Base-by-base conservation (phyloP, 2,113 vertebrate genomes). In the Telmatochromis sp. region DNA sequence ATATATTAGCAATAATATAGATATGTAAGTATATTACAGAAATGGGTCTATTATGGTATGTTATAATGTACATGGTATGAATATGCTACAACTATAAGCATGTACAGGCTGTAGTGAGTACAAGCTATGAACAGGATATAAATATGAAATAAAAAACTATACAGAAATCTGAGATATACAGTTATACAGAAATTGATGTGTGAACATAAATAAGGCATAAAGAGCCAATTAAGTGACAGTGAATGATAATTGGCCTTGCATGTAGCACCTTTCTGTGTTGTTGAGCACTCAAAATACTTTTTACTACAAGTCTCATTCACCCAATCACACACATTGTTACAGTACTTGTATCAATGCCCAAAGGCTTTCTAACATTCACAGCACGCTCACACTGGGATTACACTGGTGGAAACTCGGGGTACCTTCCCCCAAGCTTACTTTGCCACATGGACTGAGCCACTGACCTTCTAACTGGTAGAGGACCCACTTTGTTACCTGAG, bases 231-330 rank as follows among this genome's bases (percentile, higher is more conserved):
- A 28, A 28, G 21, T 73, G 40, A 28, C 21, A 7, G 65, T 70
- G n/a, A 70, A 42, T 70, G 13, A 23, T 15, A 70, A 70, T 15
- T 15, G 65, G 7, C 0, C 12, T 70, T 14, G 21, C 21, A 15
- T 45, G 21, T 73, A 26, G 0, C 65, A 73, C 8, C 21, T 45
- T 70, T 70, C 65, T 70, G 12, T 21, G 0, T 0, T 0, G 65
- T 15, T 42, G n/a, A 73, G 21, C 3, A 45, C 37, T 73, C 13
- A 70, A 26, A 70, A n/a, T 21, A 15, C 21, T 26, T 26, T 42
- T 70, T 15, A 70, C 65, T 9, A 23, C 63, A 70, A 23, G 37
- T 42, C n/a, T 73, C 37, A 73, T 42, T 68, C 7, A 68, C 11
- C 63, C 63, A 68, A 21, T 40, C 19, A 68, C 35, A 68, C 19